Conservation (phyloP, 2,113 vertebrate species). For the Machaerirhynchus nigripectus region DNA sequence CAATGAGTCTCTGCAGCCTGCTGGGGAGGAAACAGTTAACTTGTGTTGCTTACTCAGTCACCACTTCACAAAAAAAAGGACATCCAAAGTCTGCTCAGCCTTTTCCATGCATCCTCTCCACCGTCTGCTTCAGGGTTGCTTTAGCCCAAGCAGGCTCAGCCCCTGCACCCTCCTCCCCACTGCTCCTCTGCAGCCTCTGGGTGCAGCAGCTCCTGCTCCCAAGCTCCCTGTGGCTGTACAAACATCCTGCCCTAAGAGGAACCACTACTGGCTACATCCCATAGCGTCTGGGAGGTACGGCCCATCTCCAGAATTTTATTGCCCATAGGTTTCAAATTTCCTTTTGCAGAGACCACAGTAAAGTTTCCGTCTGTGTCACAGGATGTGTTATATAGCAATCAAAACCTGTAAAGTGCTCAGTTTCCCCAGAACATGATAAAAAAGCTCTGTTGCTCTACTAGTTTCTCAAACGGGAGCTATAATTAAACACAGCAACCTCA, state of each 20-base stretch:
- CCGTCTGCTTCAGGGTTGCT: neutral
- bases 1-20: neutral
- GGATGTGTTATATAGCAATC: neutral
- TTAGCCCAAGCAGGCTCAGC: neutral
- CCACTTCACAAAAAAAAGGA: neutral
- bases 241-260: neutral
- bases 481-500: slow-evolving; percentile 24
- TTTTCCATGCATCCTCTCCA: neutral
- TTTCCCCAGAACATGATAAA: neutral
- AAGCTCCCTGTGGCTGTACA: neutral
- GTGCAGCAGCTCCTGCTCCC: neutral
- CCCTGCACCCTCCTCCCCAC: neutral
- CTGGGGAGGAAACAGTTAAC: neutral
- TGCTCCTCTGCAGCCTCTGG: neutral
- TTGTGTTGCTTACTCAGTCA: neutral
- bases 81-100: neutral
- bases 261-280: fast-evolving
- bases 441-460: neutral
- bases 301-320: neutral
- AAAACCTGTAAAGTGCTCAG: neutral
- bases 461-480: neutral
- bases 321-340: neutral
- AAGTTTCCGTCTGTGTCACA: neutral
- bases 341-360: neutral
- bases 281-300: fast-evolving